Conservation (phyloP, 2,797 vertebrate species). For the Synanceia verrucosa region DNA sequence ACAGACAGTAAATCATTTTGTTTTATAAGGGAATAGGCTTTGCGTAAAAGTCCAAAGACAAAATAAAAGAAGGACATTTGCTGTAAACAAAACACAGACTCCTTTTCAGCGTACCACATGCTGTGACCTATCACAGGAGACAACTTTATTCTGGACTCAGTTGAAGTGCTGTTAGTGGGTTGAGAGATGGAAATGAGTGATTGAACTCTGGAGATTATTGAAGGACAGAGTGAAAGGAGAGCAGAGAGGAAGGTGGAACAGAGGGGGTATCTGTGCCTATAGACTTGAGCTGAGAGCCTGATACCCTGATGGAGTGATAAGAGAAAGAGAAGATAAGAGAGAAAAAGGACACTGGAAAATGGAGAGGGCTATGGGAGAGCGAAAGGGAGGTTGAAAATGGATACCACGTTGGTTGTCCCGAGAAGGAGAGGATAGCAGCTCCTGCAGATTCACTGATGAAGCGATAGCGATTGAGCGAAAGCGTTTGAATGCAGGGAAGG, state of each 20-base stretch:
- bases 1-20: conserved; percentile 30
- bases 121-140: conserved; percentile 16
- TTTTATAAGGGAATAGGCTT: conserved; percentile 13
- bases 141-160: conserved; percentile 36
- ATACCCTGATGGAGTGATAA: conserved; percentile 77
- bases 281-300: conserved; percentile 65
- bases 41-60: conserved; percentile 10
- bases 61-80: background rate
- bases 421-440: conserved; percentile 53
- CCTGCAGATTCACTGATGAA: conserved; percentile 60
- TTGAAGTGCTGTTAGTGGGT: conserved; percentile 25
- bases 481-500: conserved; percentile 42
- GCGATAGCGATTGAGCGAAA: conserved; percentile 57
- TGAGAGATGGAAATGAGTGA: conserved; percentile 65
- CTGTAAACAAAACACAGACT: conserved; percentile 18
- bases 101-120: background rate
- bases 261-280: conserved; percentile 67
- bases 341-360: conserved; percentile 61
- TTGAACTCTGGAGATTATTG: conserved; percentile 57
- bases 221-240: conserved; percentile 71
- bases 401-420: conserved; percentile 37
- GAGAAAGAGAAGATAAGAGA: conserved; percentile 51
- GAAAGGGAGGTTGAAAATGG: conserved; percentile 63
- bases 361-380: conserved; percentile 50
- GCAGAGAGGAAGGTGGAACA: conserved; percentile 61